A percentile compares a stretch with the other conserved stretches of the same genome.
Conservation (phyloP, 2,797 vertebrate species). For the Pangasius larnaudii region DNA sequence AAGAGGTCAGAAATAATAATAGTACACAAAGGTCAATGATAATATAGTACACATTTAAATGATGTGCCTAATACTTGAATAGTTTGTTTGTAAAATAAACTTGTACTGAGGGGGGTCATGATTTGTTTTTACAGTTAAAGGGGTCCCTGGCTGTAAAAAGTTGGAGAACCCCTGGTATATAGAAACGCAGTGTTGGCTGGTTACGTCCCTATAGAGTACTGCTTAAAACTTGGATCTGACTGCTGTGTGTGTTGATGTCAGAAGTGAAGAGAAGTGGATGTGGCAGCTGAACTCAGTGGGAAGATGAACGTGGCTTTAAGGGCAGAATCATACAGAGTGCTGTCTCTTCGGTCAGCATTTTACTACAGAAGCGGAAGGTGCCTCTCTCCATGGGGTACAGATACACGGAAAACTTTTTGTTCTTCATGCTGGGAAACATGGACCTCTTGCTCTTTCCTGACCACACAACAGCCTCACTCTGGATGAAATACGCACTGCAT, state of each 20-base stretch:
- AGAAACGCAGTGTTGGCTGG: neutral
- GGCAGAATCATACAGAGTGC: conserved; percentile 55
- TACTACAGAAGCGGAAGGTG: conserved; percentile 55
- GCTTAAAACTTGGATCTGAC: neutral
- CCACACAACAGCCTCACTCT: conserved; percentile 29
- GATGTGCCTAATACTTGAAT: neutral
- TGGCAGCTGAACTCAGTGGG: conserved; percentile 40
- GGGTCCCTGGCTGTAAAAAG: neutral
- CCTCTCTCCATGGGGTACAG: conserved; percentile 50
- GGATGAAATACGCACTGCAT: conserved; percentile 45
- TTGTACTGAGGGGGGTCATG: neutral
- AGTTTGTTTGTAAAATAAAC: neutral
- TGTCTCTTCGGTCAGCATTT: conserved; percentile 63
- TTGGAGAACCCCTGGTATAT: neutral
- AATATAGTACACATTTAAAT: neutral
- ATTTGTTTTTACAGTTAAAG: neutral
- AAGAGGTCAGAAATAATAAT: too few relatives aligned
- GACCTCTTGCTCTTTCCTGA: conserved; percentile 38
- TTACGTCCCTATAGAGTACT: neutral
- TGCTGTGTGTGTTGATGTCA: neutral
- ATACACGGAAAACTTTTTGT: conserved; percentile 41
- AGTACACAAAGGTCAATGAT: neutral
- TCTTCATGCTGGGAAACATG: conserved; percentile 44
- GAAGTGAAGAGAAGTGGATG: conserved; percentile 9
- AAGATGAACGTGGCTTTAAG: conserved; percentile 30